Percentiles rank a stretch among this genome's conserved stretches.
These are phyloP conservation scores for Parotia lawesii DNA, from an alignment of 2,113 vertebrate genomes.

Conservation along the genomic window DNA sequence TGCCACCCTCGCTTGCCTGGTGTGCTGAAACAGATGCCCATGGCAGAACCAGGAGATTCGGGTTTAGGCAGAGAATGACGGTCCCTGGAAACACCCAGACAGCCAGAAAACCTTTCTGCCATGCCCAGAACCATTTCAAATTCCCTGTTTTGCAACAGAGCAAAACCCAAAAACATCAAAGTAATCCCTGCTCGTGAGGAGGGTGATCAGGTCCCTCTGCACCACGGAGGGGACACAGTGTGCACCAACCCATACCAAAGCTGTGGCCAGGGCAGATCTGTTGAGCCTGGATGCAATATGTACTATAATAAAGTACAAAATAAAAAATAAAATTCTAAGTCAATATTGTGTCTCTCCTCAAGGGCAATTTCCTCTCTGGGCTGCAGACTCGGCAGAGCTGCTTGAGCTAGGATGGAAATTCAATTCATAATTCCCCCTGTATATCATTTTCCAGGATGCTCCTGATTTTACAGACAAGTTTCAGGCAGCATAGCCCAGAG, in stretches of 20 bases:
- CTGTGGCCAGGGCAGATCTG: not conserved
- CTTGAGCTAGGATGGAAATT: not conserved
- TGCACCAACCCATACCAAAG: not conserved
- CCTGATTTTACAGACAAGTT: not conserved
- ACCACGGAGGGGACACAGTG: rapidly evolving
- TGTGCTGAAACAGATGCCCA: not conserved
- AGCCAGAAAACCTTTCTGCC: not conserved
- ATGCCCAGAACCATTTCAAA: not conserved
- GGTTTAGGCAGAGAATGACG: not conserved
- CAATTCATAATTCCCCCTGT: not conserved
- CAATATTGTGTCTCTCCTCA: not conserved
- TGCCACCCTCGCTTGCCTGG: rapidly evolving
- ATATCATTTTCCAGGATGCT: rapidly evolving
- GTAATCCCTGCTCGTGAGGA: not conserved
- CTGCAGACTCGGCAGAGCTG: not conserved
- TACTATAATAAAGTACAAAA: not conserved
- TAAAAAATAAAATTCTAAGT: not conserved
- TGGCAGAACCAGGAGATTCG: not conserved
- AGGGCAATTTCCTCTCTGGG: not conserved
- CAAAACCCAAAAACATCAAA: not conserved
- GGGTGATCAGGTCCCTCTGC: not conserved
- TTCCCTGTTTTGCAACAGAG: not conserved
- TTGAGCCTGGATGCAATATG: not conserved
- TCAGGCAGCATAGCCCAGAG: not conserved
- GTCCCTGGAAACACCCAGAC: not conserved